These are phyloP conservation scores for Lytechinus pictus DNA, from an alignment of 35 echinoderm and acorn worm genomes.

Conservation along the genomic window DNA sequence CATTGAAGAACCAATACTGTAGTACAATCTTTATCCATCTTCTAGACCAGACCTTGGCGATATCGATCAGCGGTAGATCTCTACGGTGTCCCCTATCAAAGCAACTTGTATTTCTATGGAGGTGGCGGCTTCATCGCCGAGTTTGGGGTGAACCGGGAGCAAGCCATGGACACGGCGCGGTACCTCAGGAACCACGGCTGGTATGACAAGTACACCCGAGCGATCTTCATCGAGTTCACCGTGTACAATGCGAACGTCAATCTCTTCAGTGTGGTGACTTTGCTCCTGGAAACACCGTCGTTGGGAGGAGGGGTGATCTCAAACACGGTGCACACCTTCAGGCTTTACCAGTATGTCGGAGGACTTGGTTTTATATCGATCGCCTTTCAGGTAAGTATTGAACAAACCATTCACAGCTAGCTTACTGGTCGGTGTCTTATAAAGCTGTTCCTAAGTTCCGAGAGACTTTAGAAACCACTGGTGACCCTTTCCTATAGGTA, in stretches of 20 bases:
- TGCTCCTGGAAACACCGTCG: slow-evolving; percentile 60
- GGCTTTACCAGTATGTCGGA: slow-evolving; percentile 66
- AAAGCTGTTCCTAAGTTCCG: too few relatives aligned
- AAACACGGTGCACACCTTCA: slow-evolving; percentile 48
- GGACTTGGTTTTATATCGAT: slow-evolving; percentile 28
- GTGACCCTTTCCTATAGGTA: too few relatives aligned
- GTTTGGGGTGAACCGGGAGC: slow-evolving; percentile 38
- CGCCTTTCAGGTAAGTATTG: slow-evolving; percentile 36
- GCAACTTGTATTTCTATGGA: slow-evolving; percentile 51
- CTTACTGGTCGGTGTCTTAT: too few relatives aligned
- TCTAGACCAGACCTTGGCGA: slow-evolving; percentile 53
- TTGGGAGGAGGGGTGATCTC: slow-evolving; percentile 56
- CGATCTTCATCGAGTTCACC: slow-evolving; percentile 74
- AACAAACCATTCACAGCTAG: neutral
- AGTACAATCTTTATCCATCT: neutral
- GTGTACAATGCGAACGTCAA: slow-evolving; percentile 77
- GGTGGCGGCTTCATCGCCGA: slow-evolving; percentile 68
- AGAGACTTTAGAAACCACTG: too few relatives aligned
- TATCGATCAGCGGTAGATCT: slow-evolving; percentile 44
- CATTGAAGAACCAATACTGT: neutral
- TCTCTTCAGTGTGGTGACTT: slow-evolving; percentile 68
- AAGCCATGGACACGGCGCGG: slow-evolving; percentile 30
- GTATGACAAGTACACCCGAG: slow-evolving; percentile 68
- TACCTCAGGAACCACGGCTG: slow-evolving; percentile 61
- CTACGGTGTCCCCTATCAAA: slow-evolving; percentile 57